These are phyloP conservation scores for Heliocidaris erythrogramma DNA, from an alignment of 35 echinoderm and acorn worm genomes.

Conservation along the genomic window DNA sequence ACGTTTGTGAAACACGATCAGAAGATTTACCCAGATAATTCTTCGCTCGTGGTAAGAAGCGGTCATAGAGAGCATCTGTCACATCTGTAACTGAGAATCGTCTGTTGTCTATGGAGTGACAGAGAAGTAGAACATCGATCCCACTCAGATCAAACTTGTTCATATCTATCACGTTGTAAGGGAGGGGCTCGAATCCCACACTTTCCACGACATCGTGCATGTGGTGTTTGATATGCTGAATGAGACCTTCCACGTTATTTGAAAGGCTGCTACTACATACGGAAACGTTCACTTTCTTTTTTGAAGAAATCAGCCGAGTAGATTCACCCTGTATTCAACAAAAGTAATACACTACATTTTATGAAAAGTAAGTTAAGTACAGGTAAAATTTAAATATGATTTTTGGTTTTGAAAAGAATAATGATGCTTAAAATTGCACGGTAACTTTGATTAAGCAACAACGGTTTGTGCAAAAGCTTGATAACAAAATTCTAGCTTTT, in stretches of 20 bases:
- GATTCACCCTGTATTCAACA: no score
- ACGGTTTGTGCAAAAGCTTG: no score
- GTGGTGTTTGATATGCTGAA: neutral
- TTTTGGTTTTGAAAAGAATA: no score
- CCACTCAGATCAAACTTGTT: neutral
- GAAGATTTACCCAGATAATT: neutral
- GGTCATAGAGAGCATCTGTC: neutral
- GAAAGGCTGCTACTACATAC: neutral
- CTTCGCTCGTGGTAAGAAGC: neutral
- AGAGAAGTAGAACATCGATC: neutral
- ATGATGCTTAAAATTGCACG: no score
- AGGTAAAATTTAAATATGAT: no score
- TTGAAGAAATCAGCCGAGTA: no score
- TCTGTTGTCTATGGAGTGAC: conserved; percentile 17
- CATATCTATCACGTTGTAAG: neutral
- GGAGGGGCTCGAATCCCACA: neutral
- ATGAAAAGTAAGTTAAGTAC: no score
- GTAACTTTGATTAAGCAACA: no score
- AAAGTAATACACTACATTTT: no score
- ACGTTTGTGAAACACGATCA: no score
- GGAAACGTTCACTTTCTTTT: neutral
- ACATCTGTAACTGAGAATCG: neutral
- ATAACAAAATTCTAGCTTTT: no score
- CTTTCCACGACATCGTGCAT: neutral
- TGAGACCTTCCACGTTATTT: neutral